These are phyloP conservation scores for Eristalinus aeneus DNA, from an alignment of 2,888 invertebrate species.

Conservation along the genomic window DNA sequence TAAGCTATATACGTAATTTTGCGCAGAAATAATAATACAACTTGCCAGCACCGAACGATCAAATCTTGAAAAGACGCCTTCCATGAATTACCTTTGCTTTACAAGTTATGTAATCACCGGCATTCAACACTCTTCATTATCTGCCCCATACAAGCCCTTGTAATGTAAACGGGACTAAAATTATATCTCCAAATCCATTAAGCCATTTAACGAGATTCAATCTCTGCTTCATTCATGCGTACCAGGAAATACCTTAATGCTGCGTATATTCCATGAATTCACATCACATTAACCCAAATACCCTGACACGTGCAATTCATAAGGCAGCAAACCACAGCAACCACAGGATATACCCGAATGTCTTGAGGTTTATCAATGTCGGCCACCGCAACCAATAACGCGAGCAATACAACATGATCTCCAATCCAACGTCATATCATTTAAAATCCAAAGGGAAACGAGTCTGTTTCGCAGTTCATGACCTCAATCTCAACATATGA, in stretches of 20 bases:
- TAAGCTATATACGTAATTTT: too few relatives aligned
- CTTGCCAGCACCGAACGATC: too few relatives aligned
- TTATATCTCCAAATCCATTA: not conserved
- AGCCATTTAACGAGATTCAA: not conserved
- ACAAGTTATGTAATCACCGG: too few relatives aligned
- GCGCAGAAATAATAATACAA: too few relatives aligned
- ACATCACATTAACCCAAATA: not conserved
- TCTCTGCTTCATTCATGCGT: not conserved
- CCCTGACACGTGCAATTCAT: constrained; percentile 1
- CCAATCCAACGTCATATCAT: not conserved
- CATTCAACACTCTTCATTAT: too few relatives aligned
- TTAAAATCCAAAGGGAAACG: not conserved
- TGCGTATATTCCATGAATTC: not conserved
- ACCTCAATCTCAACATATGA: constrained; percentile 45
- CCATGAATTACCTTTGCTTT: too few relatives aligned
- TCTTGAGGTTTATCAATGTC: not conserved
- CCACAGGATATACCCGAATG: not conserved
- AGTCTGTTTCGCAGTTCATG: constrained; percentile 20
- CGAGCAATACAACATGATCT: constrained; percentile 21
- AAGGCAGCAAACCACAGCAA: not conserved
- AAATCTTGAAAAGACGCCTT: too few relatives aligned
- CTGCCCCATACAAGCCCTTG: not conserved
- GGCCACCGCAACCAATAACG: not conserved
- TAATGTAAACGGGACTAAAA: not conserved
- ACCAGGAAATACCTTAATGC: not conserved